A percentile compares a stretch with the other conserved stretches of the same genome.
Conservation (phyloP, 2,797 vertebrate species). For the Lepilemur septentrionalis region DNA sequence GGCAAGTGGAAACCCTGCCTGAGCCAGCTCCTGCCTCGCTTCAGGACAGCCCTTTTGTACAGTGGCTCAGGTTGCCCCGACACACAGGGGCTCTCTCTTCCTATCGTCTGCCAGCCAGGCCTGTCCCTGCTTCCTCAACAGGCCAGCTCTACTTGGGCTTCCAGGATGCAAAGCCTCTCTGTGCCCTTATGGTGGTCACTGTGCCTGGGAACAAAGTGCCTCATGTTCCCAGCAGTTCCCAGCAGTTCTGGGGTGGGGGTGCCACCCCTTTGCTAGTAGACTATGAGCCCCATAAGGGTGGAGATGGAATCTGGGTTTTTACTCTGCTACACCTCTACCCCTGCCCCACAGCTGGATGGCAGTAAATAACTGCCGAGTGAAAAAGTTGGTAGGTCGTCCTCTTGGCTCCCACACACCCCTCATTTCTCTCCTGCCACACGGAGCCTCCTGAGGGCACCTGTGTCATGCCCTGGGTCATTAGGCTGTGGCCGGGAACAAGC, state of each 20-base stretch:
- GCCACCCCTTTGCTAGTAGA: neutral
- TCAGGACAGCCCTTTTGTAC: neutral
- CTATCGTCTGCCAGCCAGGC: neutral
- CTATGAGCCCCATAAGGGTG: neutral
- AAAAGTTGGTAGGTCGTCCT: neutral
- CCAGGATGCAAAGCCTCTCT: neutral
- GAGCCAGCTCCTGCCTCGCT: neutral
- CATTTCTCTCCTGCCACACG: neutral
- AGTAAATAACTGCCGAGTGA: neutral
- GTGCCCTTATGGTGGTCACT: neutral
- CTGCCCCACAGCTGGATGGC: neutral
- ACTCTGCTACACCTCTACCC: neutral
- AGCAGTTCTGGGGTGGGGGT: neutral
- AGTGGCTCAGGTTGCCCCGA: neutral
- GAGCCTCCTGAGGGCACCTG: neutral
- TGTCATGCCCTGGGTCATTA: neutral
- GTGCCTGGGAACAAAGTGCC: neutral
- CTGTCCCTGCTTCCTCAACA: neutral
- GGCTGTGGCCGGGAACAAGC: neutral
- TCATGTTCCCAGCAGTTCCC: neutral
- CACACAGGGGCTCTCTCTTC: neutral
- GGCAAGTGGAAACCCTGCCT: neutral
- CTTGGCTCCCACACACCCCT: neutral
- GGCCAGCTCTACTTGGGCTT: neutral
- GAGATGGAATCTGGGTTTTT: neutral